Conservation (phyloP, 2,113 vertebrate species). For the Anarrhichthys ocellatus region DNA sequence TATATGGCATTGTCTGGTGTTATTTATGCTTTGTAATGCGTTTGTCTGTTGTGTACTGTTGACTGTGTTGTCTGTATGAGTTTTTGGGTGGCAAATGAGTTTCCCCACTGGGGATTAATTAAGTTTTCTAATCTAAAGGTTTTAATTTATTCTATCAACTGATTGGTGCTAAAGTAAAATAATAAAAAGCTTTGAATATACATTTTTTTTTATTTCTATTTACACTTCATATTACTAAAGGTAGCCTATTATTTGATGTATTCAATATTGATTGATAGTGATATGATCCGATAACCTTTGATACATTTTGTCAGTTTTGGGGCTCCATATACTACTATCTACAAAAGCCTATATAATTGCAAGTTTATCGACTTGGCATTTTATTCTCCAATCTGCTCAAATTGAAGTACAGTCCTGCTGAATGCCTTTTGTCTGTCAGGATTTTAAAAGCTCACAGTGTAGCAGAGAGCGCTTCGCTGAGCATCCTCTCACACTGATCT, state of each 20-base stretch:
- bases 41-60: too few species aligned
- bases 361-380: background rate
- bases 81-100: too few species aligned
- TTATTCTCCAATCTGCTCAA: background rate
- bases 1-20: too few species aligned
- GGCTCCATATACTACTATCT: background rate
- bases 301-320: background rate
- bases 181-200: too few species aligned
- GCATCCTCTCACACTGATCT: background rate
- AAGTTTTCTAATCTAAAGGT: background rate
- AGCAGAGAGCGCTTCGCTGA: background rate
- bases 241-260: background rate
- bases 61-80: too few species aligned
- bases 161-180: too few species aligned
- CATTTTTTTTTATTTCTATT: background rate
- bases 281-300: background rate
- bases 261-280: background rate
- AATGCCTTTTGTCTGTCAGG: background rate
- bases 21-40: too few species aligned
- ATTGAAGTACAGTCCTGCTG: background rate
- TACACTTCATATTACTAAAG: background rate
- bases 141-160: background rate
- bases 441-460: background rate
- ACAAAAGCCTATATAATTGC: background rate
- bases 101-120: too few species aligned